Evolutionary conservation across 2,113 vertebrate species (phyloP).

Genomic region (Cololabis saira): DNA sequence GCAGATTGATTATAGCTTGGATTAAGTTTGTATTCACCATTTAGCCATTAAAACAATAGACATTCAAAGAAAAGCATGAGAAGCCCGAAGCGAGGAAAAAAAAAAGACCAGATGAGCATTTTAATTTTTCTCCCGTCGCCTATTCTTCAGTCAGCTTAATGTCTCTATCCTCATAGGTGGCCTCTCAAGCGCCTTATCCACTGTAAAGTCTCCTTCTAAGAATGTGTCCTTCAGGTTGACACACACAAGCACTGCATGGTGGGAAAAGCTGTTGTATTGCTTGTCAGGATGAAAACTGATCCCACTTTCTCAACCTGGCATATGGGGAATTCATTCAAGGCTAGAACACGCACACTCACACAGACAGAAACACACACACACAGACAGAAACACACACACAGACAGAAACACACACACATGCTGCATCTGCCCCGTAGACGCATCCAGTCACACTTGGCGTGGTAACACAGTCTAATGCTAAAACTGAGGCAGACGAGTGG

Average conservation of each 20-base stretch:
- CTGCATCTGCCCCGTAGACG: not conserved
- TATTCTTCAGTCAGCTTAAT: not conserved
- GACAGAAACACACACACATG: not conserved
- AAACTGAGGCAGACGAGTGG: not conserved
- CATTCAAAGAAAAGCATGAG: slow-evolving; percentile 1
- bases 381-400: not conserved
- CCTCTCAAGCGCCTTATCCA: slow-evolving; percentile 3
- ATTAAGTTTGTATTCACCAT: slow-evolving; percentile 1
- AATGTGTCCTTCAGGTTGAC: slow-evolving; percentile 37
- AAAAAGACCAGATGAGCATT: not conserved
- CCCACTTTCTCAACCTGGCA: slow-evolving; percentile 24
- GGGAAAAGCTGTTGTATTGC: slow-evolving; percentile 19
- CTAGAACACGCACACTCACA: slow-evolving; percentile 5
- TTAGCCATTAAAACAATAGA: slow-evolving; percentile 11
- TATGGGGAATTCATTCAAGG: slow-evolving; percentile 12
- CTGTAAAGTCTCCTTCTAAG: slow-evolving; percentile 7
- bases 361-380: slow-evolving; percentile 7
- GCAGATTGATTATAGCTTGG: slow-evolving; percentile 30
- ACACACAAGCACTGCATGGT: slow-evolving; percentile 12
- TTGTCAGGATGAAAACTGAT: slow-evolving; percentile 22
- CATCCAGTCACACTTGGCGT: not conserved
- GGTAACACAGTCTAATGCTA: not conserved
- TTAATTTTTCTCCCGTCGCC: not conserved
- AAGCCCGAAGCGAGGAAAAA: not conserved
- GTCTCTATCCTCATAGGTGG: slow-evolving; percentile 7